A percentile compares a stretch with the other conserved stretches of the same genome.
Conservation (phyloP, 2,113 vertebrate genomes). For the Peromyscus maniculatus region DNA sequence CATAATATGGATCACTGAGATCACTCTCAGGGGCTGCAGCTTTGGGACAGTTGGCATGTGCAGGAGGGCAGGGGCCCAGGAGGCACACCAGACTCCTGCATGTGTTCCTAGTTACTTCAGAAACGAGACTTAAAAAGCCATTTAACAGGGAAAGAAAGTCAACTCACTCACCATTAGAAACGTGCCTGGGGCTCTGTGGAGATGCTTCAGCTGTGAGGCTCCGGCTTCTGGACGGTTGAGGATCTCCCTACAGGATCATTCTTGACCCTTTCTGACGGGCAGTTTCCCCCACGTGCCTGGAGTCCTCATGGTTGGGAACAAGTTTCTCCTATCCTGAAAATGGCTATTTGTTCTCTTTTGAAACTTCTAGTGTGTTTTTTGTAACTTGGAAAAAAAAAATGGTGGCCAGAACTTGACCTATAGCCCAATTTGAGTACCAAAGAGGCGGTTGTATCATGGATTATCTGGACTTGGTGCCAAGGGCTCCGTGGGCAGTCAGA, state of each 20-base stretch:
- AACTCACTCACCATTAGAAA: slow-evolving; percentile 79
- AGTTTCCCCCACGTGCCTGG: slow-evolving; percentile 70
- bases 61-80: neutral
- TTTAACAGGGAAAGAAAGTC: slow-evolving; percentile 78
- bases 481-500: neutral
- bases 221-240: slow-evolving; percentile 74
- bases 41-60: neutral
- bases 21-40: neutral
- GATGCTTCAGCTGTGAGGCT: slow-evolving; percentile 77
- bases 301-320: slow-evolving; percentile 75
- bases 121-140: slow-evolving; percentile 63
- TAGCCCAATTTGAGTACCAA: neutral
- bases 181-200: slow-evolving; percentile 76
- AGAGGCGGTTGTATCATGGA: neutral
- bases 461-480: neutral
- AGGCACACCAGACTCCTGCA: slow-evolving; percentile 28
- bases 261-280: slow-evolving; percentile 76
- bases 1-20: fast-evolving
- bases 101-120: slow-evolving; percentile 52
- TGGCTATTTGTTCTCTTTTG: slow-evolving; percentile 56
- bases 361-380: slow-evolving; percentile 7
- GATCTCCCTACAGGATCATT: slow-evolving; percentile 77
- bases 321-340: slow-evolving; percentile 68
- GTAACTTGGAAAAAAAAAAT: neutral
- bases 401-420: neutral